Evolutionary conservation across 2,113 vertebrate genomes (phyloP).

Genomic region (Tricholaema leucomelas): DNA sequence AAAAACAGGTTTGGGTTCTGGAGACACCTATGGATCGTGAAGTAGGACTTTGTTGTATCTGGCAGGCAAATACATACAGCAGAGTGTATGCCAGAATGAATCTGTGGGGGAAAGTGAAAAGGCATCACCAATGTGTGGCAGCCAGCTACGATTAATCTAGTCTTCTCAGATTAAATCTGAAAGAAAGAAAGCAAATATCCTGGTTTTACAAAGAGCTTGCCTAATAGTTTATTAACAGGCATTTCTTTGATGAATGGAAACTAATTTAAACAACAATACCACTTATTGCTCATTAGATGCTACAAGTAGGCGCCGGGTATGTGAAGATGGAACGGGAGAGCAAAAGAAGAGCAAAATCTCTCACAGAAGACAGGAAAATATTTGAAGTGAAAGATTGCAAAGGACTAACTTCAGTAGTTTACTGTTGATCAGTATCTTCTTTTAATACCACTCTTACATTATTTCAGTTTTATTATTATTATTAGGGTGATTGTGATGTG

Average conservation of each 20-base stretch:
- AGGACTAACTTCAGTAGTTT: background rate
- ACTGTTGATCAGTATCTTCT: background rate
- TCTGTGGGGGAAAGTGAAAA: background rate
- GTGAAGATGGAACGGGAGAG: background rate
- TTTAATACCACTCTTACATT: background rate
- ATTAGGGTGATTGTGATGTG: background rate
- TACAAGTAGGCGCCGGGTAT: background rate
- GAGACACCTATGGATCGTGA: background rate
- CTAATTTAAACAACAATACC: background rate
- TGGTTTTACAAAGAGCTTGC: background rate
- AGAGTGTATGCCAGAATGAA: background rate
- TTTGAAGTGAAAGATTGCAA: background rate
- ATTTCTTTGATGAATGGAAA: background rate
- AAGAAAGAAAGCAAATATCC: background rate
- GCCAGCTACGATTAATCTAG: background rate
- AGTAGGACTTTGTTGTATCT: background rate
- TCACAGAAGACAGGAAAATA: background rate
- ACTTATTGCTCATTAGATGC: background rate
- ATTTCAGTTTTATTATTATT: slow-evolving; percentile 1
- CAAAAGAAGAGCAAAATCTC: background rate
- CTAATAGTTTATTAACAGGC: background rate
- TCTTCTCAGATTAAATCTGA: background rate
- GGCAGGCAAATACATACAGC: background rate
- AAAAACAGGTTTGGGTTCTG: background rate
- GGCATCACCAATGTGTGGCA: background rate